Evolutionary conservation across 2,113 vertebrate species (phyloP), one percentile per base, ranked within the genome.

Genomic region (Suncus etruscus): DNA sequence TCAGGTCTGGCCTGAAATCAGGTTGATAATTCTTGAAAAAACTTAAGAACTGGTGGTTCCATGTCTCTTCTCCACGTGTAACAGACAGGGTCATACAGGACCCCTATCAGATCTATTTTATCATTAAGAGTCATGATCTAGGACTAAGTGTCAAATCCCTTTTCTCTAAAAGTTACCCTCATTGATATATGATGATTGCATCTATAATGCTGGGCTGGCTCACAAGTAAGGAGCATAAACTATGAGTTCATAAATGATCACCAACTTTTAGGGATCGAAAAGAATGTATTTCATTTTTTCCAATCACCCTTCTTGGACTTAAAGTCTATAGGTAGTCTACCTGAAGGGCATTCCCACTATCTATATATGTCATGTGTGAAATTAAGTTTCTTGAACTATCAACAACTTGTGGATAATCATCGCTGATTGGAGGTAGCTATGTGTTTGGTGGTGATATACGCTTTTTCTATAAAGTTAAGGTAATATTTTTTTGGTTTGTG

Each of bases 341-440:
- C 47, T 83, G 66, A 78, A 61, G 25, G 29, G 73, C 61, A 70
- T 86, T 83, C 73, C 66, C n/a, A 29, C 27, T 72, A 80, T 15
- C 51, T 88, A 54, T 48, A 24, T 72, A 81, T 58, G 90, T 84
- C 76, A 54, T 77, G 89, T 93, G 73, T 95, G 81, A 93, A 88
- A 93, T 86, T 79, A 86, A 88, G 29, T 63, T 61, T 77, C 63
- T 76, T 79, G 70, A 74, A 78, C 15, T 90, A 8, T 83, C 87
- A 90, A 70, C 50, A 92, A 90, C 86, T 80, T 50, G 11, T 77
- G 80, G 24, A 61, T 76, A 1, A 58, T 69, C 86, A 12, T 18
- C 15, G 73, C 63, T 94, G 68, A 73, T 83, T 68, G 63, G 79
- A 81, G 51, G 65, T 75, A 32, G 12, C 54, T 15, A 1, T 29